Base-by-base conservation (phyloP, 2,888 invertebrate species). In the Acrobasis consociella region DNA sequence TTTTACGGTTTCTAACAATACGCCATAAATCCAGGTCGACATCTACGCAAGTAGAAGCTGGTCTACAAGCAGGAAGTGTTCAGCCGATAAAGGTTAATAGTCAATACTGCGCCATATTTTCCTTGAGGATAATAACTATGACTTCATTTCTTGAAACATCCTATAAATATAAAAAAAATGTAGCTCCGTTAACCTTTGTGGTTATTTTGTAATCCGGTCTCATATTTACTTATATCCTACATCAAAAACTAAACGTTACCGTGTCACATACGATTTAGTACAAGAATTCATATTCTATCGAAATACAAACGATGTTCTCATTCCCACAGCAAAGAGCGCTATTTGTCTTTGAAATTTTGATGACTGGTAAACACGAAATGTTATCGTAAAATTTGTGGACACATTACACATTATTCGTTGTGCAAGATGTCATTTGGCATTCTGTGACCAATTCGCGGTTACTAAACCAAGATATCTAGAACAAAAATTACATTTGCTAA, bases 1-100 rank as follows among this genome's bases (percentile, higher is more conserved):
- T 76, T 80, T 76, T 76, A 81, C 75, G 71, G 76, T 76, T 80
- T 78, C 81, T 71, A 80, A 83, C 82, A 86, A 83, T 84, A 81
- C 75, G 75, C 74, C 72, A 78, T 83, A 82, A 84, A 83, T 78
- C 71, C 76, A 75, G 80, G 82, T 75, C 78, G 70, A 69, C 70
- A 70, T 65, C 65, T 69, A 68, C 69, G 72, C 70, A 66, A 58
- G 63, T 64, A 31, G 31, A 31, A 59, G 59, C 66, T 61, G 67
- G 64, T 69, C 65, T 60, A 60, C 68, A 70, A 69, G 67, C 69
- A 71, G 70, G 74, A 75, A 80, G 76, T 73, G 73, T 74, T 72
- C 61, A 63, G 49, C 53, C 60, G 63, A 68, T 64, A 77, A 74
- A 75, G 73, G 75, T 78, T 73, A 76, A 70, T 73, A 59, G 64